Evolutionary conservation across 1,140 invertebrate species (phyloP).

Genomic region (Bombus waltoni): DNA sequence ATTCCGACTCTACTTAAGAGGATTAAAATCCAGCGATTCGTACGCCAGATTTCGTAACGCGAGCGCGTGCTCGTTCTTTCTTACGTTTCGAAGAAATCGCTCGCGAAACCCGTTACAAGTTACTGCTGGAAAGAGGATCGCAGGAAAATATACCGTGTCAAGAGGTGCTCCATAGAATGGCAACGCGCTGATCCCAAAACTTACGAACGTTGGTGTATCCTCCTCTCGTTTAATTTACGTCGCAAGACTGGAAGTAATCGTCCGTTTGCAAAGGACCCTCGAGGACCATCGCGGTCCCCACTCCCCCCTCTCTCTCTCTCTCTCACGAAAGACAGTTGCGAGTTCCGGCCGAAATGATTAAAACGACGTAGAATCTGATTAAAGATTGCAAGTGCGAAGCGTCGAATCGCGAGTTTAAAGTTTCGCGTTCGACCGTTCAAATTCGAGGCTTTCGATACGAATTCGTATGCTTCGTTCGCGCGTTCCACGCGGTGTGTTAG

Average conservation of each 20-base stretch:
- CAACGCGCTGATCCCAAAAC: conserved; percentile 6
- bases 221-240: not conserved
- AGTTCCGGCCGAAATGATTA: not conserved
- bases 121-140: not conserved
- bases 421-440: not conserved
- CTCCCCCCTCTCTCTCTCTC: too few species aligned
- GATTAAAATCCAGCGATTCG: not conserved
- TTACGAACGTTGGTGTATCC: not conserved
- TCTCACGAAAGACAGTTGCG: too few species aligned
- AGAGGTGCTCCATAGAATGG: not conserved
- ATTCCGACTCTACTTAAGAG: not conserved
- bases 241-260: not conserved
- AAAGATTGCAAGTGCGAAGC: not conserved
- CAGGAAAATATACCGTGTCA: not conserved
- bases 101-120: not conserved
- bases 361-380: too few species aligned
- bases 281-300: not conserved
- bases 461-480: not conserved
- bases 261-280: not conserved
- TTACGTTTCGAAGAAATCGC: not conserved
- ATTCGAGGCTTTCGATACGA: not conserved
- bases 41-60: not conserved
- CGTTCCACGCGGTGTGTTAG: not conserved
- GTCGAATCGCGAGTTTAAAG: not conserved
- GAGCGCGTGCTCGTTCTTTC: too few species aligned